Evolutionary conservation across 2,888 invertebrate genomes (phyloP).

Genomic region (Timema cristinae): DNA sequence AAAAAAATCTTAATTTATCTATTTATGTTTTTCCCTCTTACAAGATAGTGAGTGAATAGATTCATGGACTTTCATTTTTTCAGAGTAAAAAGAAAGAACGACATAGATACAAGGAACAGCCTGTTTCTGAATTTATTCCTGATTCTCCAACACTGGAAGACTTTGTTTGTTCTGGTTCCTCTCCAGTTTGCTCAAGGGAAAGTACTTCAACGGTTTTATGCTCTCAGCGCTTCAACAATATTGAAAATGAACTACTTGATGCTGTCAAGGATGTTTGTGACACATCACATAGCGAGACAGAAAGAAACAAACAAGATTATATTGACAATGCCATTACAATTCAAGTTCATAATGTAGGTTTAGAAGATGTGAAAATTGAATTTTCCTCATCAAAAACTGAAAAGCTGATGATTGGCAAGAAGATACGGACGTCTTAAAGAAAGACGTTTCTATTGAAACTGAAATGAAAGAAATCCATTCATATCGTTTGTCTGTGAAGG

Average conservation of each 20-base stretch:
- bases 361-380: slow-evolving; percentile 16
- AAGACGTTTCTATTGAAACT: slow-evolving; percentile 41
- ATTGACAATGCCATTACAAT: neutral
- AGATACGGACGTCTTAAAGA: neutral
- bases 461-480: slow-evolving; percentile 41
- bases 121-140: slow-evolving; percentile 18
- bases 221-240: slow-evolving; percentile 18
- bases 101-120: slow-evolving; percentile 11
- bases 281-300: slow-evolving; percentile 4
- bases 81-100: slow-evolving; percentile 20
- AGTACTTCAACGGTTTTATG: slow-evolving; percentile 12
- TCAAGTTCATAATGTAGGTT: neutral
- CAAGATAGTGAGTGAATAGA: no score
- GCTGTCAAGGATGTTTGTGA: slow-evolving; percentile 27
- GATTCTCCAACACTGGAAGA: slow-evolving; percentile 22
- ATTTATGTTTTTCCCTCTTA: no score
- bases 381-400: slow-evolving; percentile 7
- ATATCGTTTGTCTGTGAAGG: slow-evolving; percentile 14
- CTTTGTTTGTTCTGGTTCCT: slow-evolving; percentile 13
- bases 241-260: slow-evolving; percentile 29
- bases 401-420: slow-evolving; percentile 12
- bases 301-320: neutral
- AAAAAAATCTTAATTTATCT: no score
- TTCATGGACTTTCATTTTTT: neutral
- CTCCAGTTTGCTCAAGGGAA: neutral